Base-by-base conservation (phyloP, 2,888 invertebrate species). In the Caenorhabditis sp. region DNA sequence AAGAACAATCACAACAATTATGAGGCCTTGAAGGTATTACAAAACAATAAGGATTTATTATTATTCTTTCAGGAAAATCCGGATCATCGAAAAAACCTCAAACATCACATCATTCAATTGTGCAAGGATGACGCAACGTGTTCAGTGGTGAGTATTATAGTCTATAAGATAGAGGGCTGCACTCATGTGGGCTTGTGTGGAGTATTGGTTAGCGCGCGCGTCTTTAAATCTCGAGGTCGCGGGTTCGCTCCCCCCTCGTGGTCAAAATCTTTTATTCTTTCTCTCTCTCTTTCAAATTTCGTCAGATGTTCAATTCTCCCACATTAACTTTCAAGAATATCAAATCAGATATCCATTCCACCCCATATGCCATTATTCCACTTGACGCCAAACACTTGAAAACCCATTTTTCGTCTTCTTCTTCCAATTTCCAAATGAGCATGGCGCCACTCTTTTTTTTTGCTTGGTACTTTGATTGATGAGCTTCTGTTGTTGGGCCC, bases 41-140 rank as follows among this genome's bases (percentile, higher is more conserved):
- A 8, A 58, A 58, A 23, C 4, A 25, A 58, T 21, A 49, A 49
- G n/a, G 43, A 14, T 20, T 43, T 49, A 17, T 14, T 60, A 27
- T 31, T n/a, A n/a, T 31, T 31, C 4, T 84, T 85, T 69, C 78
- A 86, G 86, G 76, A 80, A n/a, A 76, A 85, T 52, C 4, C 73
- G 53, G 82, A 86, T 21, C 69, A 81, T 25, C 76, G 80, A 26
- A 77, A 84, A 27, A 76, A 82, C 31, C 72, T 87, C 58, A 83
- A 81, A 66, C 87, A 87, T 60, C 83, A 85, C 38, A 85, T 84
- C 57, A 77, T 86, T 57, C 81, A 77, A 58, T 70, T 87, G 54
- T 87, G 87, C 78, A 81, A 82, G 50, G 82, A 84, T 27, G 87
- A 87, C 66, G 65, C 38, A 20, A 77, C 80, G 21, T 86, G 86